Conservation (phyloP, 2,113 vertebrate species). For the Psephotus haematonotus region DNA sequence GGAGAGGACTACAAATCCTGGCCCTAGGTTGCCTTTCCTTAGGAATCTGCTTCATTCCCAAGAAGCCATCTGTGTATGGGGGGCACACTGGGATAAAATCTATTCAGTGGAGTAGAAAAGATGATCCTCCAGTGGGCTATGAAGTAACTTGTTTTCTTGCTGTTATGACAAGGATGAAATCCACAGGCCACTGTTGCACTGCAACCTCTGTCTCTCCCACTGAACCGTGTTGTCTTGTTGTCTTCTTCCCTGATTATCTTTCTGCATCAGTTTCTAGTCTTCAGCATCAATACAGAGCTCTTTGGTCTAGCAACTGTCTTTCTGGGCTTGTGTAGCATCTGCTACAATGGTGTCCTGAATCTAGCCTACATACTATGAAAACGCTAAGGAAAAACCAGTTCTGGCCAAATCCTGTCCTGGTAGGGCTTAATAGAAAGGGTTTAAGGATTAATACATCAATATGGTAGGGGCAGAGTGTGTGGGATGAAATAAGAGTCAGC, state of each 20-base stretch:
- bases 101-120: not conserved
- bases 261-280: not conserved
- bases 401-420: not conserved
- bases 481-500: not conserved
- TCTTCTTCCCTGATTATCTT: not conserved
- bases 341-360: not conserved
- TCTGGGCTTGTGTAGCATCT: not conserved
- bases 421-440: not conserved
- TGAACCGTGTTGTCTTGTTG: not conserved
- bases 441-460: not conserved
- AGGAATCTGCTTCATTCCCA: not conserved
- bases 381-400: not conserved
- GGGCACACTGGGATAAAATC: not conserved
- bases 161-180: not conserved
- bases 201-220: not conserved
- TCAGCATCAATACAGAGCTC: fast-evolving
- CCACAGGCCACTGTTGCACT: not conserved
- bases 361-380: not conserved
- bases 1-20: not conserved
- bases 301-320: not conserved
- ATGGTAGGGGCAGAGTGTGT: not conserved
- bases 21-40: not conserved
- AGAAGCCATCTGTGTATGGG: not conserved
- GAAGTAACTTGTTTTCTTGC: not conserved
- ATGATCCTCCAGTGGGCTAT: not conserved